Evolutionary conservation across 2,113 vertebrate species (phyloP).

Genomic region (Glaucidium brasilianum): DNA sequence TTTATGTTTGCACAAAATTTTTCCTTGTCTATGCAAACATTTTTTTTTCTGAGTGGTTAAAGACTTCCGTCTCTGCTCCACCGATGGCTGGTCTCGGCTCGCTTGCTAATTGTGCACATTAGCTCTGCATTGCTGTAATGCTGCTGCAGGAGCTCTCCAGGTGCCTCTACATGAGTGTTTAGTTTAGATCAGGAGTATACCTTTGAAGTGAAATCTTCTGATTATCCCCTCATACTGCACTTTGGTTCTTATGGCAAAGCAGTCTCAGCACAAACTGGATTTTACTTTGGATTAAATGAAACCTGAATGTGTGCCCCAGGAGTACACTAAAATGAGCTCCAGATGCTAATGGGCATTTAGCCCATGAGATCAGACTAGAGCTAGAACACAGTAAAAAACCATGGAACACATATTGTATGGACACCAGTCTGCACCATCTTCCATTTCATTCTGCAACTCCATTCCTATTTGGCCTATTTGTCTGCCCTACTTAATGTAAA

Average conservation of each 20-base stretch:
- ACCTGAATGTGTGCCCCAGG: background rate
- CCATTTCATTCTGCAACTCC: background rate
- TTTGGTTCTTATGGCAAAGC: background rate
- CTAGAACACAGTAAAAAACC: background rate
- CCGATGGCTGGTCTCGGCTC: background rate
- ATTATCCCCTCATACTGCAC: background rate
- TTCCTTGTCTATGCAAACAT: background rate
- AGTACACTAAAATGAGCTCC: background rate
- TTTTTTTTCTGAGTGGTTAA: background rate
- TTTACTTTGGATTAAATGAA: background rate
- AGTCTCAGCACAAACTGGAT: background rate
- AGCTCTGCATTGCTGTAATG: background rate
- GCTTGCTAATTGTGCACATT: background rate
- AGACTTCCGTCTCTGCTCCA: background rate
- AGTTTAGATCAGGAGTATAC: background rate
- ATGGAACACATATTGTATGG: background rate
- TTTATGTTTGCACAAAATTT: background rate
- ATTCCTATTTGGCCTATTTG: background rate
- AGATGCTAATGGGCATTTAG: constrained; percentile 3
- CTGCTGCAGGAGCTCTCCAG: background rate
- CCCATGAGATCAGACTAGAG: background rate
- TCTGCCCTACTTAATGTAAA: background rate
- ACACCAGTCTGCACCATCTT: background rate
- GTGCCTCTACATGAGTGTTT: background rate
- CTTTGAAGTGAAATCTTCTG: background rate